phyloP scores from a whole-genome alignment of 2,888 invertebrate genomes.

The Eilema sororculum region DNA sequence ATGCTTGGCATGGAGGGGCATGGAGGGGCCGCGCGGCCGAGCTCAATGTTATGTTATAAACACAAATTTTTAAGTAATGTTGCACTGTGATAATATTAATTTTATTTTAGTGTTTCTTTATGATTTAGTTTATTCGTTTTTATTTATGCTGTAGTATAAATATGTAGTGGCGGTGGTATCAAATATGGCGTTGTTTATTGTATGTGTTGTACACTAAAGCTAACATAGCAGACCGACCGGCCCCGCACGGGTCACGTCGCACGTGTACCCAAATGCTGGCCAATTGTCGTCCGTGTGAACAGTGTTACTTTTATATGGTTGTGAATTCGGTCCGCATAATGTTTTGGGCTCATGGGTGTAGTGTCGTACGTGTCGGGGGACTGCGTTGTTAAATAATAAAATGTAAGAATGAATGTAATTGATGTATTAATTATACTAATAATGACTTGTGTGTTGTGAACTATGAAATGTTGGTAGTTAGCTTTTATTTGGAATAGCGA shows the following conservation, averaged over 20 bases:
- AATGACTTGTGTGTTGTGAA: slow-evolving; percentile 4
- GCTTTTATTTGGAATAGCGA: background rate
- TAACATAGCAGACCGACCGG: background rate
- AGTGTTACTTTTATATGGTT: too few relatives aligned
- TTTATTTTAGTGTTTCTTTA: slow-evolving; percentile 45
- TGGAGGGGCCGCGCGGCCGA: background rate
- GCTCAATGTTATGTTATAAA: slow-evolving; percentile 22
- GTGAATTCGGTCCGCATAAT: too few relatives aligned
- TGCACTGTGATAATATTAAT: slow-evolving; percentile 63
- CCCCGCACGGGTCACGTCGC: background rate
- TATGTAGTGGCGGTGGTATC: slow-evolving; percentile 22
- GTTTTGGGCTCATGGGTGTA: background rate
- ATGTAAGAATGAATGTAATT: slow-evolving; percentile 1
- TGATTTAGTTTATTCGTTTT: slow-evolving; percentile 44
- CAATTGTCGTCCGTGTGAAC: too few relatives aligned
- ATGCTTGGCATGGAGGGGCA: background rate
- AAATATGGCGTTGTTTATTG: slow-evolving; percentile 19
- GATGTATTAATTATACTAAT: background rate
- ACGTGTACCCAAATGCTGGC: too few relatives aligned
- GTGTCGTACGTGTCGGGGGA: background rate
- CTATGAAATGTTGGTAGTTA: slow-evolving; percentile 7
- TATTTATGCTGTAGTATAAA: slow-evolving; percentile 18
- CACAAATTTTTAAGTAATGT: slow-evolving; percentile 45
- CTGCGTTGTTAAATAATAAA: background rate
- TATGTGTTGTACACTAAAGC: slow-evolving; percentile 5